Evolutionary conservation across 2,888 invertebrate genomes (phyloP), one percentile per base, ranked within the genome.

Genomic region (Lasioglossum vierecki): DNA sequence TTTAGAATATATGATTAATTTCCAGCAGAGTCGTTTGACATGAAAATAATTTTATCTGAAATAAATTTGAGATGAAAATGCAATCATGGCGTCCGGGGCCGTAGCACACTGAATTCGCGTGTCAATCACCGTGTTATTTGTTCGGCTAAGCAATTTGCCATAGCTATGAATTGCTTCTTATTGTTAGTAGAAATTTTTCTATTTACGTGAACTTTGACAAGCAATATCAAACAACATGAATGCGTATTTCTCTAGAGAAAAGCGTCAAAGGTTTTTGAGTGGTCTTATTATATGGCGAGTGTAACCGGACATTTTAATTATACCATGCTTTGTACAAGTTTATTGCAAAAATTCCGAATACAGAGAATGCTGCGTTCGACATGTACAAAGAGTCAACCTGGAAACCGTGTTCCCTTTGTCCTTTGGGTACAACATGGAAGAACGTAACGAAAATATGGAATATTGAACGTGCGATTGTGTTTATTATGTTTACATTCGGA

Each of bases 341-440:
- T 71, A 46, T 26, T 44, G 46, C 44, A 71, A 71, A 71, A 71
- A 41, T 71, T 71, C 4, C 39, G 44, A 30, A 8, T 9, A 18
- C 39, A 44, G 44, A 39, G 71, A 26, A 26, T 13, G 71, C 39
- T 44, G 71, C 71, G 71, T 46, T 46, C 71, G 71, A 46, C 44
- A 41, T 46, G 30, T 44, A 71, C 44, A 71, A 46, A 71, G 71
- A 26, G 71, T 8, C 18, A 44, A 71, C 71, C 15, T n/a, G 71
- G 5, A 44, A 46, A 18, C 44, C 71, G 46, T 26, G 71, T 71
- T 41, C 44, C 71, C 71, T 71, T 71, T 71, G 71, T 71, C 71
- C 71, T 46, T 71, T 71, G n/a, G 26, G 44, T 26, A 44, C 26
- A 41, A 46, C 26, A 41, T 15, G 71, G 71, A 71, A 46, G 26